phyloP scores from a whole-genome alignment of 37 sponge, comb jelly and placozoan species.

The Oscarella lobularis region DNA sequence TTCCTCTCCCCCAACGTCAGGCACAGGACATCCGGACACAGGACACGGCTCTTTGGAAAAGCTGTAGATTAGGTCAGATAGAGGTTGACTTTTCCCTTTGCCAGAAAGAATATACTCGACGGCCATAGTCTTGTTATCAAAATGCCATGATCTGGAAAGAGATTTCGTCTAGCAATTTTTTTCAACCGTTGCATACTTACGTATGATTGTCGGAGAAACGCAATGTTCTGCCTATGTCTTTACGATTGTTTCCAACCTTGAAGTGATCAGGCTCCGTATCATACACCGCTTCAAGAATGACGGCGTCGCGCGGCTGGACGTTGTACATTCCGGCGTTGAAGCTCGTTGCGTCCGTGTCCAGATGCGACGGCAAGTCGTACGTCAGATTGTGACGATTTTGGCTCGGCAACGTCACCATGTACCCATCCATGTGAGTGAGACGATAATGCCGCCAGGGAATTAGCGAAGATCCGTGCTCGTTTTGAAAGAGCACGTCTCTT shows the following conservation, averaged over 20 bases:
- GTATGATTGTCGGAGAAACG: not conserved
- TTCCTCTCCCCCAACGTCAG: not conserved
- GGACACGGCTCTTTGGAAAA: slow-evolving; percentile 64
- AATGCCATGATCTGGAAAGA: slow-evolving; percentile 34
- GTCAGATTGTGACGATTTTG: slow-evolving; percentile 28
- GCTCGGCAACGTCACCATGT: slow-evolving; percentile 51
- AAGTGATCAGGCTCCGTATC: not conserved
- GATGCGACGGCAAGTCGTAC: slow-evolving; percentile 19
- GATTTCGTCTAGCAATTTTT: not conserved
- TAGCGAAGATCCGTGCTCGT: slow-evolving; percentile 37
- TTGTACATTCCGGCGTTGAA: slow-evolving; percentile 4
- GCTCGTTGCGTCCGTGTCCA: slow-evolving; percentile 7
- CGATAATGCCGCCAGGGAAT: slow-evolving; percentile 71
- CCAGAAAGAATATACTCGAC: slow-evolving; percentile 64
- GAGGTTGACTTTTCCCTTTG: slow-evolving; percentile 11
- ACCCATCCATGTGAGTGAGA: slow-evolving; percentile 60
- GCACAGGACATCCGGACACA: slow-evolving; percentile 30
- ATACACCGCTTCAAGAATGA: not conserved
- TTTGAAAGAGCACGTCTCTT: slow-evolving; percentile 42
- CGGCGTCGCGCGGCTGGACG: not conserved
- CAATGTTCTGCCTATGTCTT: not conserved
- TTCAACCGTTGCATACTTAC: not conserved
- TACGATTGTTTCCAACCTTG: not conserved
- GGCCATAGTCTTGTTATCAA: slow-evolving; percentile 45
- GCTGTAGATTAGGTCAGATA: slow-evolving; percentile 21